Conservation (phyloP, 2,113 vertebrate species). For the Ciconia maguari region DNA sequence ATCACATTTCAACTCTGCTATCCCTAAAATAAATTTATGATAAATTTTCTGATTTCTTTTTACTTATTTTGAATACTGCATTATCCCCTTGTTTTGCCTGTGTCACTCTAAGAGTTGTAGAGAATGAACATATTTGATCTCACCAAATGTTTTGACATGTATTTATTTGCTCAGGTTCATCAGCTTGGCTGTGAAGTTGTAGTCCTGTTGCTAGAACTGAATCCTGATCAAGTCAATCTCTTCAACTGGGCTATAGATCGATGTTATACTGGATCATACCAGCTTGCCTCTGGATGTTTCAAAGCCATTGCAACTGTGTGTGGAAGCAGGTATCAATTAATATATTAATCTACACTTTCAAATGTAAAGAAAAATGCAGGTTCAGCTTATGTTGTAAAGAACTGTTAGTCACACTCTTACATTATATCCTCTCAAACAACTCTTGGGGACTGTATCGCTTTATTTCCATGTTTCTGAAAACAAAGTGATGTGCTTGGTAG, state of each 20-base stretch:
- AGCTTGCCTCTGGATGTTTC: conserved; percentile 96
- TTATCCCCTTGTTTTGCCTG: not conserved
- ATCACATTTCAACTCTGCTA: not conserved
- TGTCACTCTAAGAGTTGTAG: not conserved
- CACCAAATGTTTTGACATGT: not conserved
- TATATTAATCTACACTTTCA: not conserved
- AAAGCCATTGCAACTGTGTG: conserved; percentile 98
- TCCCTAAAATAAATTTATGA: not conserved
- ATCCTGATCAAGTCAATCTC: conserved; percentile 96
- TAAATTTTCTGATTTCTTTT: not conserved
- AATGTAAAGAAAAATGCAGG: not conserved
- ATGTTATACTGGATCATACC: conserved; percentile 96
- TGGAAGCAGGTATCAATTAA: conserved; percentile 86
- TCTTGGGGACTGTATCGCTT: not conserved
- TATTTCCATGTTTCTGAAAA: not conserved
- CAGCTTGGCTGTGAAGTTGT: conserved; percentile 97
- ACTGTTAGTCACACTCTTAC: not conserved
- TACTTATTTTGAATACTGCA: not conserved
- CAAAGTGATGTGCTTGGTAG: not conserved
- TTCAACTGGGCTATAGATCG: conserved; percentile 99
- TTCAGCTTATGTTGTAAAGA: not conserved
- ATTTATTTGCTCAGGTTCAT: conserved; percentile 82
- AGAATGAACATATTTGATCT: not conserved
- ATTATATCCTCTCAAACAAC: not conserved
- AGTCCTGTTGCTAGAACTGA: conserved; percentile 92